These are phyloP conservation scores for Engraulis encrasicolus DNA, from an alignment of 2,113 vertebrate species.

Conservation along the genomic window DNA sequence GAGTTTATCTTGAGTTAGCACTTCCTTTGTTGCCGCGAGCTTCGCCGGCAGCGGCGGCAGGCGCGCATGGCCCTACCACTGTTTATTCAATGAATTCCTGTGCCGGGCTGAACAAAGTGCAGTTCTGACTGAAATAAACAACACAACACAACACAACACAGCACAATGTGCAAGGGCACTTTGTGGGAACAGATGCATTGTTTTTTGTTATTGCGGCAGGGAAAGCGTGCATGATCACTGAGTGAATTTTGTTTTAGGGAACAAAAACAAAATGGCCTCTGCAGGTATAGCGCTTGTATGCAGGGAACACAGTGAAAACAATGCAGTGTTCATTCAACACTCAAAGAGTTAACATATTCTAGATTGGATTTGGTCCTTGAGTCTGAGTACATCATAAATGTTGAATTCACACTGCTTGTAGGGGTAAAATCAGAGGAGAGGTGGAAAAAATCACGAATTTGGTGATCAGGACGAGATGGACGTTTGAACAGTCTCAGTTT, in stretches of 20 bases:
- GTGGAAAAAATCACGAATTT: too few relatives aligned
- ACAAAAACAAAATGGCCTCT: not conserved
- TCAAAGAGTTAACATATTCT: too few relatives aligned
- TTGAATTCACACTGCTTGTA: too few relatives aligned
- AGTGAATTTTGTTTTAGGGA: not conserved
- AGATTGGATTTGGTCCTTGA: too few relatives aligned
- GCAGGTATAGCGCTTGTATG: not conserved
- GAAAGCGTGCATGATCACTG: not conserved
- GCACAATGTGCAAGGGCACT: not conserved
- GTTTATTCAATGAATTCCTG: constrained; percentile 45
- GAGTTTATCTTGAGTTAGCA: constrained; percentile 53
- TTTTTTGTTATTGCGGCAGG: not conserved
- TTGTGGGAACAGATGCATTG: not conserved
- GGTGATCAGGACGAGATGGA: too few relatives aligned
- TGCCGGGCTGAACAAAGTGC: constrained; percentile 28
- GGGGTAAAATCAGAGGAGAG: too few relatives aligned
- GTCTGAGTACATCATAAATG: too few relatives aligned
- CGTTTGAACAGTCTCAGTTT: too few relatives aligned
- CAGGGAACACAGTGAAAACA: not conserved
- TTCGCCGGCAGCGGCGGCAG: constrained; percentile 38
- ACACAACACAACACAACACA: too few relatives aligned
- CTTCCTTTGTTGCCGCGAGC: constrained; percentile 46
- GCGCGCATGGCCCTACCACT: constrained; percentile 40
- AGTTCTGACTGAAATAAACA: not conserved
- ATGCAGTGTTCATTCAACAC: too few relatives aligned